phyloP scores from a whole-genome alignment of 2,888 invertebrate species.

The Platypus cylindrus region DNA sequence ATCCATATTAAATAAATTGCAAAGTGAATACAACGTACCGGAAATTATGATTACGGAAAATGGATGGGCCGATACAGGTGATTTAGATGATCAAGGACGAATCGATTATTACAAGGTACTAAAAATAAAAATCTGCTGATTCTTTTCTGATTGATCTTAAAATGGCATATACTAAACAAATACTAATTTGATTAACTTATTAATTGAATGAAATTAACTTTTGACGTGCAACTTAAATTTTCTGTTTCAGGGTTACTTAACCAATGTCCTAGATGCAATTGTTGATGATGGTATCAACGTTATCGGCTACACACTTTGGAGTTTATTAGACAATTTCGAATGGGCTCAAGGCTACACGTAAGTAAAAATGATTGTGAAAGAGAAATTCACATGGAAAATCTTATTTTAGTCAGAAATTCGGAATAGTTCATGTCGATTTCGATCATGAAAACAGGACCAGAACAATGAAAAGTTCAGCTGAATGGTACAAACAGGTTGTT shows the following conservation, averaged over 20 bases:
- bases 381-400: neutral
- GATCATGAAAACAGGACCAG: constrained; percentile 41
- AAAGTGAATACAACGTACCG: constrained; percentile 43
- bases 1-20: constrained; percentile 45
- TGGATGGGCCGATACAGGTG: constrained; percentile 38
- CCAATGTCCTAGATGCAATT: constrained; percentile 18
- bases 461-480: constrained; percentile 47
- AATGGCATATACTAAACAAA: too few relatives aligned
- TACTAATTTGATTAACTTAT: too few relatives aligned
- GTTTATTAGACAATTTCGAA: constrained; percentile 49
- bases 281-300: constrained; percentile 35
- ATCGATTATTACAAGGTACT: constrained; percentile 39
- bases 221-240: neutral
- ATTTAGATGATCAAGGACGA: constrained; percentile 41
- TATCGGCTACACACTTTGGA: constrained; percentile 45
- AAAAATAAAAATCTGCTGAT: too few relatives aligned
- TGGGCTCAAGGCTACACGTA: constrained; percentile 39
- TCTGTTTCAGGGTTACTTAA: constrained; percentile 19
- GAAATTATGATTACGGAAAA: constrained; percentile 49
- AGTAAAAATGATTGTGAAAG: constrained; percentile 3
- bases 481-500: constrained; percentile 41
- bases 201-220: too few relatives aligned
- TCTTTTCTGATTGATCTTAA: too few relatives aligned
- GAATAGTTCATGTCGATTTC: constrained; percentile 54
- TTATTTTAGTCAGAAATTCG: constrained; percentile 45